Percentiles rank a stretch among this genome's conserved stretches.
phyloP scores from a whole-genome alignment of 1,140 invertebrate species.

The Chironomus striatipennis region DNA sequence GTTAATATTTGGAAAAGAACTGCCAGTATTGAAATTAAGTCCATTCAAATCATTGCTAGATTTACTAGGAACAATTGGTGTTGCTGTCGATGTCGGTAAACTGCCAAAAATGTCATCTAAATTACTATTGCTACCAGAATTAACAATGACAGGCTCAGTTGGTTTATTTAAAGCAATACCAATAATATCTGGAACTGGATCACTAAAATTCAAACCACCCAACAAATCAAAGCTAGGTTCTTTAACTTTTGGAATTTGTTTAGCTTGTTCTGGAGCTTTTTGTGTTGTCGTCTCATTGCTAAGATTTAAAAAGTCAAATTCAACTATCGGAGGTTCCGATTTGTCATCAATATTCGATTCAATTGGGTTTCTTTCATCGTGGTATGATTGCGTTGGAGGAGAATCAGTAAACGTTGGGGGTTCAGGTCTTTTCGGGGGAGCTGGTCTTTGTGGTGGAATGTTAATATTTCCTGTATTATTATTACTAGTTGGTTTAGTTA shows the following conservation, averaged over 20 bases:
- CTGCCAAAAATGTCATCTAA: conserved; percentile 37
- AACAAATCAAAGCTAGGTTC: conserved; percentile 54
- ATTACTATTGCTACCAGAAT: conserved; percentile 26
- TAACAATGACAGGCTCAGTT: background rate
- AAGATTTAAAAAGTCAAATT: conserved; percentile 3
- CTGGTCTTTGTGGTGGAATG: background rate
- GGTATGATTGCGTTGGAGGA: background rate
- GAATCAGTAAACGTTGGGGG: background rate
- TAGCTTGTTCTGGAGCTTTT: background rate
- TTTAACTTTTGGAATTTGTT: conserved; percentile 28
- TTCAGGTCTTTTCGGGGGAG: background rate
- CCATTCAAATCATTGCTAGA: conserved; percentile 24
- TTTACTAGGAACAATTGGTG: conserved; percentile 20
- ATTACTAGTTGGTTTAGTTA: conserved; percentile 33
- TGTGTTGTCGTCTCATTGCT: background rate
- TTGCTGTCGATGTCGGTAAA: conserved; percentile 26
- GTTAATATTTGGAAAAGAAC: conserved; percentile 19
- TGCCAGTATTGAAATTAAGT: conserved; percentile 27
- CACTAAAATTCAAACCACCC: conserved; percentile 41
- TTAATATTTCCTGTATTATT: background rate
- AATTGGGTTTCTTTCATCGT: background rate
- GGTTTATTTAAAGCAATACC: conserved; percentile 11
- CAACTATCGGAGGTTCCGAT: background rate
- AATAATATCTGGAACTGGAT: background rate
- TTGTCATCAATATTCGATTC: background rate